A percentile compares a stretch with the other conserved stretches of the same genome.
These are phyloP conservation scores for Melolontha melolontha DNA, from an alignment of 2,888 invertebrate species.

Conservation along the genomic window DNA sequence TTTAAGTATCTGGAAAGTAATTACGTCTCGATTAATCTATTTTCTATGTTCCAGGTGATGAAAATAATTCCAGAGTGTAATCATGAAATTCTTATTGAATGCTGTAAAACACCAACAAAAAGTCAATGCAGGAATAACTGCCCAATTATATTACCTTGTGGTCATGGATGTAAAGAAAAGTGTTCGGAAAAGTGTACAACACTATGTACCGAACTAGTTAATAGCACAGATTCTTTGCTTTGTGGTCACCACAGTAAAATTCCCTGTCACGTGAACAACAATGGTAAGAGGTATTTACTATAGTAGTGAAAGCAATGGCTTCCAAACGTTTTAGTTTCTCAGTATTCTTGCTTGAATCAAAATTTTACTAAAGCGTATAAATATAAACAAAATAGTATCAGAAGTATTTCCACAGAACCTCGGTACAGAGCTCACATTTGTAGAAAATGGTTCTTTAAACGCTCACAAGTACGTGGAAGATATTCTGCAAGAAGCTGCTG, in stretches of 20 bases:
- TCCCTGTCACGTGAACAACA: conserved; percentile 61
- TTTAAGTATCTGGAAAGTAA: too few species aligned
- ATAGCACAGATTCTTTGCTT: conserved; percentile 54
- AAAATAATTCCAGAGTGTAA: conserved; percentile 64
- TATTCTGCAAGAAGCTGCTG: too few species aligned
- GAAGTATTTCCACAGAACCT: too few species aligned
- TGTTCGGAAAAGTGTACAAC: conserved; percentile 62
- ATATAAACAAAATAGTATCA: too few species aligned
- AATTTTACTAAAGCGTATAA: too few species aligned
- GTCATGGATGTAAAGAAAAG: conserved; percentile 64
- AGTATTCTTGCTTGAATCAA: too few species aligned
- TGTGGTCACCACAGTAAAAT: conserved; percentile 67
- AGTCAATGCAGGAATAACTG: conserved; percentile 64
- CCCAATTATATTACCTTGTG: conserved; percentile 63
- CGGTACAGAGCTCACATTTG: too few species aligned
- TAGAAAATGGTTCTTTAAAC: too few species aligned
- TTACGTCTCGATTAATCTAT: too few species aligned
- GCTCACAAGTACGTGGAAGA: too few species aligned
- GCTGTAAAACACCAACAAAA: conserved; percentile 58
- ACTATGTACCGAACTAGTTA: conserved; percentile 57
- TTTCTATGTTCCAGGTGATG: conserved; percentile 58
- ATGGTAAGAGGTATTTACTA: conserved; percentile 44
- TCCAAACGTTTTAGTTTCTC: too few species aligned
- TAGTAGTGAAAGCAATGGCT: too few species aligned
- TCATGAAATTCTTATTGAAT: conserved; percentile 63